Evolutionary conservation across 2,797 vertebrate species (phyloP).

Genomic region (Phrynocephalus vlangalii): DNA sequence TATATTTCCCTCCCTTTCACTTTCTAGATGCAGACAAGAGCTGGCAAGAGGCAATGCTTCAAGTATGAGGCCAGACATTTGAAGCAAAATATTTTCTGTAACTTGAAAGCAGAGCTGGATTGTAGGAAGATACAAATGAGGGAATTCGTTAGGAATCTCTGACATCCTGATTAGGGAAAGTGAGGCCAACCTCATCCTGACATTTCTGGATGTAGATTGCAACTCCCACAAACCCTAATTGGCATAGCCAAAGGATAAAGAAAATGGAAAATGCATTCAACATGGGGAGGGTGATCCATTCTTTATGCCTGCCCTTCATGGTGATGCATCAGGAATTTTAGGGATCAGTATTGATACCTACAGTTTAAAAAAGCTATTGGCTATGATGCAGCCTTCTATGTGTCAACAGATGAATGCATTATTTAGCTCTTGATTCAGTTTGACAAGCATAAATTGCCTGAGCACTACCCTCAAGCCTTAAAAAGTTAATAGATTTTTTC

Average conservation of each 20-base stretch:
- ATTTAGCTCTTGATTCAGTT: not conserved
- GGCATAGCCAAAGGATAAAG: not conserved
- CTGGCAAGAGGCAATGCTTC: not conserved
- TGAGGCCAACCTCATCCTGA: not conserved
- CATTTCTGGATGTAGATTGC: not conserved
- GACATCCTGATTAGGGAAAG: not conserved
- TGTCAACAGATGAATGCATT: not conserved
- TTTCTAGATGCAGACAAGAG: no score
- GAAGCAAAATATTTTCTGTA: not conserved
- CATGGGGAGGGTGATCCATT: not conserved
- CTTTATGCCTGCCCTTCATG: not conserved
- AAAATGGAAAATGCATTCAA: not conserved
- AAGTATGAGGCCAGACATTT: not conserved
- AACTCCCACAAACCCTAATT: not conserved
- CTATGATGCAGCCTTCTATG: not conserved
- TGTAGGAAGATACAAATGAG: not conserved
- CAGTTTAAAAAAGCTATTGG: not conserved
- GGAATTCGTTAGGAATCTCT: not conserved
- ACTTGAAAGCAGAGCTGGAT: not conserved
- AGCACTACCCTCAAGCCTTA: not conserved
- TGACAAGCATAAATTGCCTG: not conserved
- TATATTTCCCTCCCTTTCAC: no score
- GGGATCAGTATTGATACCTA: not conserved
- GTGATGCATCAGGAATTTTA: not conserved
- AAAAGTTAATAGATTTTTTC: not conserved